Evolutionary conservation across 2,113 vertebrate genomes (phyloP).

Genomic region (Lepus timidus): DNA sequence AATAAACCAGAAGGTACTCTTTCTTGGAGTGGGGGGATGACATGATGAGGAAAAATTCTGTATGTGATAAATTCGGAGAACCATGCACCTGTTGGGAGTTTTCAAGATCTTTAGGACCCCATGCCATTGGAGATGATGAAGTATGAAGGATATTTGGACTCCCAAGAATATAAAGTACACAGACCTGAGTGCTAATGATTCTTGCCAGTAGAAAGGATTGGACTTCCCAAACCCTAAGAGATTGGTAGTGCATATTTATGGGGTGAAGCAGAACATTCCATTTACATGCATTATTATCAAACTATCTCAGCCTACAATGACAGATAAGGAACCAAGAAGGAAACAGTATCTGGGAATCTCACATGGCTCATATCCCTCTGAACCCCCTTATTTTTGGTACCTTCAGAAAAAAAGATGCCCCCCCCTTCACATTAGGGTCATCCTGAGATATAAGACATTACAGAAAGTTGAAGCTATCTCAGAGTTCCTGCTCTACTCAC

Average conservation of each 20-base stretch:
- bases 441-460: background rate
- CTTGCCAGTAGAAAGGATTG: background rate
- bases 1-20: background rate
- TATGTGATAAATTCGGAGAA: background rate
- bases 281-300: background rate
- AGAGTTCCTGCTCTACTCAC: background rate
- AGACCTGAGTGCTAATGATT: background rate
- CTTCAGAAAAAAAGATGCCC: slow-evolving; percentile 26
- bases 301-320: background rate
- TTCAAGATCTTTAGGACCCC: background rate
- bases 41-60: background rate
- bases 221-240: slow-evolving; percentile 15
- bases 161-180: background rate
- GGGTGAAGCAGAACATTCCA: background rate
- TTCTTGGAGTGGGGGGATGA: background rate
- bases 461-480: background rate
- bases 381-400: background rate
- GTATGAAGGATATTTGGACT: background rate
- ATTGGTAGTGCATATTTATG: background rate
- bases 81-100: background rate
- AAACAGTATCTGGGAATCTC: background rate
- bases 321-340: background rate
- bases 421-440: background rate
- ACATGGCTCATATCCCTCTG: background rate
- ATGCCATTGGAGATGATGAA: background rate